Conservation (phyloP, 2,888 invertebrate species). For the Platynereis dumerilii region DNA sequence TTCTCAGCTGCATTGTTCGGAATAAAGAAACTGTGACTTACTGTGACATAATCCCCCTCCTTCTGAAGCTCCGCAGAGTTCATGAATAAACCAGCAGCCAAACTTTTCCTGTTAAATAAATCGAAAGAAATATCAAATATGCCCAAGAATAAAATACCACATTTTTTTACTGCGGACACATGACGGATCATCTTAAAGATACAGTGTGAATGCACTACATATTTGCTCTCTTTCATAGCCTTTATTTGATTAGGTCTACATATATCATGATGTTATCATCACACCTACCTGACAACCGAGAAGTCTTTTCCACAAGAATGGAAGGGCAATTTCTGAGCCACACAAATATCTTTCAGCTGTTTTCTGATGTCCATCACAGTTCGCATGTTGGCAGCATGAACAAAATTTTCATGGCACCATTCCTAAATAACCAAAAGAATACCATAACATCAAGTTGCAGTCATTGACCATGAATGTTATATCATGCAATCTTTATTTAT, state of each 20-base stretch:
- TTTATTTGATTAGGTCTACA: too few relatives aligned
- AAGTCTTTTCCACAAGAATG: constrained; percentile 70
- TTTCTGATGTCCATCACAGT: constrained; percentile 81
- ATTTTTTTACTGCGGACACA: too few relatives aligned
- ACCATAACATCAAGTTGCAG: not conserved
- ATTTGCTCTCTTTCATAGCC: too few relatives aligned
- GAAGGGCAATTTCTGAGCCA: constrained; percentile 69
- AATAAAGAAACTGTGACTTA: constrained; percentile 65
- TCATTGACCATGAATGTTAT: not conserved
- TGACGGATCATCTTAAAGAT: too few relatives aligned
- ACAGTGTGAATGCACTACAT: too few relatives aligned
- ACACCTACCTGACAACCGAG: constrained; percentile 58
- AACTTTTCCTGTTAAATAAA: constrained; percentile 73
- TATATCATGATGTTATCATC: too few relatives aligned
- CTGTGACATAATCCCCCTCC: constrained; percentile 75
- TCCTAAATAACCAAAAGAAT: constrained; percentile 66
- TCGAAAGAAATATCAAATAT: too few relatives aligned
- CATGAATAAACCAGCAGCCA: constrained; percentile 82
- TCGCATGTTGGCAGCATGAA: constrained; percentile 81
- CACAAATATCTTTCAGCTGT: constrained; percentile 79
- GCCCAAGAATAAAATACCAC: too few relatives aligned
- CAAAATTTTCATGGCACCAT: constrained; percentile 90
- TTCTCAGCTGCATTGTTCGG: too few relatives aligned
- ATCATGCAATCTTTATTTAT: not conserved
- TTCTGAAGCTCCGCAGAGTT: constrained; percentile 84